Percentiles rank a stretch among this genome's conserved stretches.
Evolutionary conservation across 2,113 vertebrate genomes (phyloP).

Genomic region (Epinephelus fuscoguttatus): DNA sequence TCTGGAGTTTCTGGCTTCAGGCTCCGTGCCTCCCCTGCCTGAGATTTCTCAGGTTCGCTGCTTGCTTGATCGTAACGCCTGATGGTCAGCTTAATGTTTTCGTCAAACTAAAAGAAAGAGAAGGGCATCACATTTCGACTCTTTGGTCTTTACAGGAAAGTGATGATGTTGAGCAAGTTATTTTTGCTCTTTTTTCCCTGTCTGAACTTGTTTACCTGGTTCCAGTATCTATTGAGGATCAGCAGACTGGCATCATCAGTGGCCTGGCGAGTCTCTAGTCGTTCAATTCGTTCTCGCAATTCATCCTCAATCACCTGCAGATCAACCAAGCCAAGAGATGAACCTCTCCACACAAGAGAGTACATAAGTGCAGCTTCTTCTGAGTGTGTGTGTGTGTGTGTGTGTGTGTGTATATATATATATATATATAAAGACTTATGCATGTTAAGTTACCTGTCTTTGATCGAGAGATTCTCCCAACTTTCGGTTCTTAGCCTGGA

Average conservation of each 20-base stretch:
- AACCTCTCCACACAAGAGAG: neutral
- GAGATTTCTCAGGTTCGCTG: conserved; percentile 88
- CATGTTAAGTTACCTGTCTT: conserved; percentile 82
- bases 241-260: conserved; percentile 96
- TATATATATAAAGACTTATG: too few relatives aligned
- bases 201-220: conserved; percentile 86
- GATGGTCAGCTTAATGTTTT: conserved; percentile 91
- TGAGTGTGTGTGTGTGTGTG: neutral
- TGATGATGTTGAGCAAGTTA: neutral
- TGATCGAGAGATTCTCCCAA: conserved; percentile 94
- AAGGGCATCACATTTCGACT: neutral
- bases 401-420: neutral
- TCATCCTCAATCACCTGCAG: conserved; percentile 96
- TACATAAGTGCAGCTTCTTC: neutral
- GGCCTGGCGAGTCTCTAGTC: conserved; percentile 94
- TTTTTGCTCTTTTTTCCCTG: neutral
- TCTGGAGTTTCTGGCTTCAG: conserved; percentile 89
- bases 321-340: neutral
- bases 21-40: conserved; percentile 84
- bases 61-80: conserved; percentile 90
- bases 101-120: conserved; percentile 89
- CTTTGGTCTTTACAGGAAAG: neutral
- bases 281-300: conserved; percentile 93
- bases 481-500: conserved; percentile 95
- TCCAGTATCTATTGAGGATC: conserved; percentile 98